Base-by-base conservation (phyloP, 2,797 vertebrate genomes). In the Coendou prehensilis region DNA sequence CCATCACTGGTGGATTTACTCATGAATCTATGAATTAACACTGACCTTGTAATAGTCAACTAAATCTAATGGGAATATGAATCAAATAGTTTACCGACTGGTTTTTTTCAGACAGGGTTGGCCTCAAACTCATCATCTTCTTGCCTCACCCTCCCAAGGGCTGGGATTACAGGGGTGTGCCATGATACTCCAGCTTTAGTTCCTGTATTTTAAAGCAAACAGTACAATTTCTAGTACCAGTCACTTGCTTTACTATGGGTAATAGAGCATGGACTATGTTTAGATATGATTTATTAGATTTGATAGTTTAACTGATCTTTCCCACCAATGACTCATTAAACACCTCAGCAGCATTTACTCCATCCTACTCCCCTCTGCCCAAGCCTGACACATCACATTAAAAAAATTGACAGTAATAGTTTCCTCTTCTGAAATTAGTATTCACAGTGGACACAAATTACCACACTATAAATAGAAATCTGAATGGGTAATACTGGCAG, bases 361-460 rank as follows among this genome's bases (percentile, higher is more conserved):
- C 63, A 47, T 92, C 28, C 28, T 80, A 54, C 45, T 87, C 22
- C 4, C 18, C 28, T 83, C 8, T 79, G 73, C 33, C 81, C 41
- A 83, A 64, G 18, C 20, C 90, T 4, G 20, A 67, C 9, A 33
- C 18, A 63, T 7, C 88, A n/a, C 52, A 89, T 23, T 47, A 52
- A 15, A 64, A 82, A 47, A 6, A 71, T 13, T 47, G 61, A 91
- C 47, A 95, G 37, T 86, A 50, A 61, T 54, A 75, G 37, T 75
- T 90, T 82, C 45, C 63, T 90, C 5, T 94, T 95, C 79, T 94
- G 87, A 91, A 91, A 79, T 84, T n/a, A 57, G n/a, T 81, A 47
- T 54, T 94, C 81, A 73, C 23, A 94, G 18, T 20, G 50, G 85
- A 87, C 54, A 81, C 6, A 85, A 63, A 93, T 41, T 63, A 89